Percentiles rank a stretch among this genome's conserved stretches.
Evolutionary conservation across 2,797 vertebrate species (phyloP).

Genomic region (Poeciliopsis gracilis): DNA sequence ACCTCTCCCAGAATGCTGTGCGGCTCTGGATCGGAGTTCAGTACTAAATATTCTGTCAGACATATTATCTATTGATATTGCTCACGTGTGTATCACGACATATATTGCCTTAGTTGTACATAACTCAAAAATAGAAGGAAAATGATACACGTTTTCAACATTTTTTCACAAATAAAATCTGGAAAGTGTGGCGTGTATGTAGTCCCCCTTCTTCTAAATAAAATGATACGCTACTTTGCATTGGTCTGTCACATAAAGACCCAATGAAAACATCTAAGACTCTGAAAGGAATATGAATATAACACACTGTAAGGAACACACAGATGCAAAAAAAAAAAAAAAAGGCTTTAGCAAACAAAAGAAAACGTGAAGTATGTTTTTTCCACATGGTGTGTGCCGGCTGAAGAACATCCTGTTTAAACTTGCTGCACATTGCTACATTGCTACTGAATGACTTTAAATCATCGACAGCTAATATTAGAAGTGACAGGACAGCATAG

Average conservation of each 20-base stretch:
- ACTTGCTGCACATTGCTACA: conserved; percentile 54
- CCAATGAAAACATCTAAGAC: not conserved
- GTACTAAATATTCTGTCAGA: too few species aligned
- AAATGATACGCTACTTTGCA: not conserved
- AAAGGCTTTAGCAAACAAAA: conserved; percentile 6
- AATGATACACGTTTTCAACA: not conserved
- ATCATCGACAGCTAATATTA: conserved; percentile 61
- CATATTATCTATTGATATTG: too few species aligned
- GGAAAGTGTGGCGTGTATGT: not conserved
- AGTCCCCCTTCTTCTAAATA: not conserved
- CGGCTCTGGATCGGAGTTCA: too few species aligned
- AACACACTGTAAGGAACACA: not conserved
- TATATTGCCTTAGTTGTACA: not conserved
- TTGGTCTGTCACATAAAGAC: not conserved
- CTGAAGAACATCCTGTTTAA: conserved; percentile 54
- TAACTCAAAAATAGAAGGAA: not conserved
- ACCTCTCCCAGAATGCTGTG: too few species aligned
- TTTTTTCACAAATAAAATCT: not conserved
- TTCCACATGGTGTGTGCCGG: conserved; percentile 5
- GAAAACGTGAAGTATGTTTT: conserved; percentile 14
- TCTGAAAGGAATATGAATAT: not conserved
- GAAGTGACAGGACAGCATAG: conserved; percentile 63
- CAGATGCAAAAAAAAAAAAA: not conserved
- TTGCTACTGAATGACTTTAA: conserved; percentile 54
- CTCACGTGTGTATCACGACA: too few species aligned